Base-by-base conservation (phyloP, 2,888 invertebrate genomes). In the Heterodera filipjevi region DNA sequence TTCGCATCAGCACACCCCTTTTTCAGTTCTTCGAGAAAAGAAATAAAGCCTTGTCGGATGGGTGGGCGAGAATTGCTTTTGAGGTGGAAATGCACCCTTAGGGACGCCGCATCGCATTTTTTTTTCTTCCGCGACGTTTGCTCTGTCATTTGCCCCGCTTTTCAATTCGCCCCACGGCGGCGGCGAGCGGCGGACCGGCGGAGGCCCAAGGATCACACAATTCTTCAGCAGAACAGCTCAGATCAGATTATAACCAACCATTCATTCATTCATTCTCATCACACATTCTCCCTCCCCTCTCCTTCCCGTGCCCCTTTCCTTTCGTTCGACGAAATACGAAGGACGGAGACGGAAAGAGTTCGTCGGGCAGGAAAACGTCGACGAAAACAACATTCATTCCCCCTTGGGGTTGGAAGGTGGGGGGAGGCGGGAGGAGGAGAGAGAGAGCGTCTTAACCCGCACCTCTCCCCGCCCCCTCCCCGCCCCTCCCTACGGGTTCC, bases 101-200 rank as follows among this genome's bases (percentile, higher is more conserved):
- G n/a, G 59, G 59, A 19, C 59, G 59, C 3, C 59, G 27, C 59
- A 27, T 53, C 53, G 27, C 59, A n/a, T 59, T n/a, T n/a, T 59
- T 59, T 59, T 59, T 59, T 59, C 59, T 59, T 59, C 22, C 27
- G 59, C 59, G 59, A 59, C 59, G 59, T 59, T 59, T 59, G 59
- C 59, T n/a, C n/a, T 59, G 10, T 27, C n/a, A 10, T 59, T 59
- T 59, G 14, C 53, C 53, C 39, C 39, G 49, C 49, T 49, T 49
- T 49, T 49, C 19, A 14, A 49, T 49, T 49, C 19, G 49, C 49
- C 49, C 49, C 49, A 27, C 59, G 59, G n/a, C 59, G 59, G n/a
- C n/a, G 59, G n/a, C 6, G 53, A 44, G 16, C 16, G 49, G 19
- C 49, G 59, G 59, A 53, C 6, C 27, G 59, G 59, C 59, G 59